Percentiles rank a stretch among this genome's conserved stretches.
phyloP scores from a whole-genome alignment of 2,113 vertebrate genomes.

The Bos javanicus region DNA sequence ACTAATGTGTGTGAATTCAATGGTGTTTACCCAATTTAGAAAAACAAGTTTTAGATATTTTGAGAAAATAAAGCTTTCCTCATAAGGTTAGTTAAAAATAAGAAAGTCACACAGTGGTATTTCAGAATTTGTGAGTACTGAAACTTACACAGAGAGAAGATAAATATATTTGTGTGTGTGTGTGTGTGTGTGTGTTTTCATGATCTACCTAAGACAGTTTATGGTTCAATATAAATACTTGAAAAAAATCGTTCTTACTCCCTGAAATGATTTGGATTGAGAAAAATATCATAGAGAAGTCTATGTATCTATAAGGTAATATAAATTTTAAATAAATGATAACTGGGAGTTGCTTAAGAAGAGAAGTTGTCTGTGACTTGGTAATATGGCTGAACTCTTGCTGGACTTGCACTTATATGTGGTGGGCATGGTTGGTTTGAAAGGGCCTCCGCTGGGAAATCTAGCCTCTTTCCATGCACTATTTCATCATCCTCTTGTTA shows the following conservation, averaged over 20 bases:
- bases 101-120: not conserved
- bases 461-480: not conserved
- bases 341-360: not conserved
- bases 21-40: not conserved
- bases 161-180: not conserved
- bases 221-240: not conserved
- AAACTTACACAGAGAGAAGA: not conserved
- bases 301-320: not conserved
- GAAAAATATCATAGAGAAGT: not conserved
- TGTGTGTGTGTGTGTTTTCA: not conserved
- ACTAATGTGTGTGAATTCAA: not conserved
- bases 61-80: not conserved
- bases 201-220: not conserved
- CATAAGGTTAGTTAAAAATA: not conserved
- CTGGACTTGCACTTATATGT: not conserved
- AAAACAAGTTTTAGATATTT: not conserved
- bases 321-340: not conserved
- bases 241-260: not conserved
- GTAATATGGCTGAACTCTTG: not conserved
- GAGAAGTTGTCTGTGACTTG: not conserved
- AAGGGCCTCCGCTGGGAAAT: not conserved
- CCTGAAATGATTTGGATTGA: not conserved
- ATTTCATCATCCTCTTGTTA: not conserved
- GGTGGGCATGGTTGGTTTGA: not conserved
- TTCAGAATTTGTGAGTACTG: not conserved